These are phyloP conservation scores for Zele albiditarsus DNA, from an alignment of 2,888 invertebrate genomes.

Conservation along the genomic window DNA sequence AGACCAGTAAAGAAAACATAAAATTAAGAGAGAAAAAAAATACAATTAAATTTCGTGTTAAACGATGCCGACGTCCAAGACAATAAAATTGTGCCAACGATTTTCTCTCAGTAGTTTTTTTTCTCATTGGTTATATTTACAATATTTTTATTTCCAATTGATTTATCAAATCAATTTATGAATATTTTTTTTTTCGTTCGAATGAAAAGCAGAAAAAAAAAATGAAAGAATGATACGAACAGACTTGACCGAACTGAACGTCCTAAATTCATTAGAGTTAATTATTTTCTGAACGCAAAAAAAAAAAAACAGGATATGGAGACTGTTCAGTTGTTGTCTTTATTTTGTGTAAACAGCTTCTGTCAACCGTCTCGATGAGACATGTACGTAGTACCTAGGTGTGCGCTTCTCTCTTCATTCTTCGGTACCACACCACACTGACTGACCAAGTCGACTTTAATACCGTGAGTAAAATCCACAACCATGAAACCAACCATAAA, in stretches of 20 bases:
- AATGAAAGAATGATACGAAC: slow-evolving; percentile 21
- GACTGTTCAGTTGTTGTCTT: slow-evolving; percentile 72
- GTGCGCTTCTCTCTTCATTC: slow-evolving; percentile 67
- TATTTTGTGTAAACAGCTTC: slow-evolving; percentile 72
- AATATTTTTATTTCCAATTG: slow-evolving; percentile 19
- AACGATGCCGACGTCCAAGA: slow-evolving; percentile 46
- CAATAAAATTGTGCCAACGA: not conserved
- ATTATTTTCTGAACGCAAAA: slow-evolving; percentile 19
- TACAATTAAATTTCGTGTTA: slow-evolving; percentile 52
- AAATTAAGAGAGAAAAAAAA: slow-evolving; percentile 51
- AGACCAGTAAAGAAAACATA: slow-evolving; percentile 51
- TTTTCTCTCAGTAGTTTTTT: slow-evolving; percentile 13
- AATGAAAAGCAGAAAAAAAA: not conserved
- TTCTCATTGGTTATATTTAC: not conserved
- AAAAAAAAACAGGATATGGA: slow-evolving; percentile 53
- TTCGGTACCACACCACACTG: slow-evolving; percentile 69
- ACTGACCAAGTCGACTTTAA: slow-evolving; percentile 69
- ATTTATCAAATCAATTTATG: not conserved
- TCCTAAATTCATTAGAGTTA: slow-evolving; percentile 30
- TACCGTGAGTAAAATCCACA: slow-evolving; percentile 71
- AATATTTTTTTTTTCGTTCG: not conserved
- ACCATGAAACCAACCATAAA: slow-evolving; percentile 48
- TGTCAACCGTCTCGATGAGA: slow-evolving; percentile 71
- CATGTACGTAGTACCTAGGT: slow-evolving; percentile 72
- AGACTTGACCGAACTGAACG: slow-evolving; percentile 23